Percentiles rank a stretch among this genome's conserved stretches.
phyloP scores from a whole-genome alignment of 2,888 invertebrate genomes.

The Drosophila kambysellisi region DNA sequence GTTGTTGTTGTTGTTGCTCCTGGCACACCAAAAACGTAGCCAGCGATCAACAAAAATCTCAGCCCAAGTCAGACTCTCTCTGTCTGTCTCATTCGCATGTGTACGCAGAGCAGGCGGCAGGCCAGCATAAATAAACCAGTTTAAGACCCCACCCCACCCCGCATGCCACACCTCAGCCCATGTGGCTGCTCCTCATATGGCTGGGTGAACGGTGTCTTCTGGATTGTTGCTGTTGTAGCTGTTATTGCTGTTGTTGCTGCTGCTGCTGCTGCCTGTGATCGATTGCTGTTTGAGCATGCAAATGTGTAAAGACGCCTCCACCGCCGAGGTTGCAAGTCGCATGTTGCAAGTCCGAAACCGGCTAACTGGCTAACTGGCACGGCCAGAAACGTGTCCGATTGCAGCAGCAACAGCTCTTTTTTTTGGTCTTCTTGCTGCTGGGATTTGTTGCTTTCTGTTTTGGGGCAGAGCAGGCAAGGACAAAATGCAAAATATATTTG shows the following conservation, averaged over 20 bases:
- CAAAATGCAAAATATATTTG: conserved; percentile 79
- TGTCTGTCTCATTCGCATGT: conserved; percentile 51
- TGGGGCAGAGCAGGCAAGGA: conserved; percentile 48
- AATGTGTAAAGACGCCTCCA: conserved; percentile 81
- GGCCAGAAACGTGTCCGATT: conserved; percentile 67
- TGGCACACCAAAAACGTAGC: conserved; percentile 60
- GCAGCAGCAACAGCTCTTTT: conserved; percentile 39
- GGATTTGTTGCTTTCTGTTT: conserved; percentile 10
- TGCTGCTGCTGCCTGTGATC: conserved; percentile 65
- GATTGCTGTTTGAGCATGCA: conserved; percentile 82
- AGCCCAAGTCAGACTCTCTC: conserved; percentile 22
- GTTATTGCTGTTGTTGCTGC: conserved; percentile 40
- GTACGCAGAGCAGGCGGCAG: conserved; percentile 55
- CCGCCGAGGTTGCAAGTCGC: conserved; percentile 57
- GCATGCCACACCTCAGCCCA: neutral
- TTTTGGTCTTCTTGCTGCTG: conserved; percentile 31
- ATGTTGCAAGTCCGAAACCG: conserved; percentile 63
- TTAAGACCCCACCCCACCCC: conserved; percentile 22
- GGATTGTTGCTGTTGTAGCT: conserved; percentile 27
- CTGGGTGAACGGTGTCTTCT: conserved; percentile 58
- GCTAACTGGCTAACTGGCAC: conserved; percentile 68
- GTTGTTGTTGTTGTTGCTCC: conserved; percentile 40
- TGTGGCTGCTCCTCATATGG: conserved; percentile 52
- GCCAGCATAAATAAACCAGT: conserved; percentile 61
- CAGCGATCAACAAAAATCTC: conserved; percentile 58